Evolutionary conservation across 1,140 invertebrate species (phyloP), one percentile per base, ranked within the genome.

Genomic region (Colletes gigas): DNA sequence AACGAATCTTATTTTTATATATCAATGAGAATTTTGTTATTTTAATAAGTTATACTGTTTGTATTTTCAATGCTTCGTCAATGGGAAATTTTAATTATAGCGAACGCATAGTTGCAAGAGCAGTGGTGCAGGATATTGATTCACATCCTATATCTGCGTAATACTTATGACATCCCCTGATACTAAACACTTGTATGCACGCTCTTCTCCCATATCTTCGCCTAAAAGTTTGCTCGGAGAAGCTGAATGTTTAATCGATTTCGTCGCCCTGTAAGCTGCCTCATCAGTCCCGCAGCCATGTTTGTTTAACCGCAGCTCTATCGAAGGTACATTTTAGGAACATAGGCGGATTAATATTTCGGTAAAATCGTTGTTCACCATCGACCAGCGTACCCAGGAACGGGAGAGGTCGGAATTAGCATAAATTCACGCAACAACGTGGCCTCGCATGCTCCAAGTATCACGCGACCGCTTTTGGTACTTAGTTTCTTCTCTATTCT

Each of bases 181-280:
- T 14, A 55, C 19, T 19, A 4, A 68, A 44, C 21, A n/a, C 14
- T 14, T 7, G 12, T 19, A 4, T 41, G 21, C n/a, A 52, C 30
- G 47, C 17, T 9, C 59, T 54, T 19, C 15, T 5, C 19, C 30
- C 44, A 14, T 3, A 39, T 15, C 21, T n/a, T 39, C n/a, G 54
- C 44, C 55, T 14, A 15, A 47, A 50, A 39, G 8, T 54, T 52
- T 52, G 39, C 63, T 9, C 12, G 12, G n/a, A 21, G 17, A 57
- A 50, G 44, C 17, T 47, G 55, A 78, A 59, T 60, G 12, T 78
- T 60, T 69, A 78, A 70, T 78, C 65, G 75, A 78, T 78, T 70
- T 70, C 47, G 60, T 70, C 19, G n/a, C 12, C 21, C 19, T 52
- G 21, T 19, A 39, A 63, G 47, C 60, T 50, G 30, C 57, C 50